Base-by-base conservation (phyloP, 1,140 invertebrate genomes). In the Pseudachorutes palmiensis region DNA sequence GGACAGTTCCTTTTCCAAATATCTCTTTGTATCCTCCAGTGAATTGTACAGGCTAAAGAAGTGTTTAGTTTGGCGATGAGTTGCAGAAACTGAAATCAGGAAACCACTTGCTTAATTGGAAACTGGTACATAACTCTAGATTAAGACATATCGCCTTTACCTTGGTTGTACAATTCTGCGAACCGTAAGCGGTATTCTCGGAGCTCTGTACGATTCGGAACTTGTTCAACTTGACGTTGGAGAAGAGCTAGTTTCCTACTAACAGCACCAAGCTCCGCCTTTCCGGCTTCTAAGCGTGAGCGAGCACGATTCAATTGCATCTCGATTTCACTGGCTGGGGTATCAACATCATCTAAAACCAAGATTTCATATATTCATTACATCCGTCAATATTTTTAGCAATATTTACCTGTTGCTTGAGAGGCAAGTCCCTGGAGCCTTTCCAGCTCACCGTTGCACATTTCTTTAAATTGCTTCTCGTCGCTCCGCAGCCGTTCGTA, bases 1-100 rank as follows among this genome's bases (percentile, higher is more conserved):
- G 26, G 87, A 85, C 48, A 97, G 82, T 81, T 98, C 94, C 77
- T 94, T 97, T 57, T 87, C 87, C 68, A 97, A 83, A 79, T 97
- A 97, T 30, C 89, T 80, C 77, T 92, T 90, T 2, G 90, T 91
- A 80, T 97, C 94, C 77, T 94, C 88, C n/a, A 98, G 80, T 2
- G 91, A 94, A 79, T 98, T 98, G 78, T 96, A 95, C 62, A 97
- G 81, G 31, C 91, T 95, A 76, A 94, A 98, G 81, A 94, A 96
- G 80, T 97, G 92, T 78, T 97, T 97, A 0, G 94, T 97, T 83
- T 98, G 94, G 76, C 90, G 88, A 75, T 98, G 93, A 75, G 93
- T 97, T 30, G 88, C 87, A 67, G 91, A 88, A 77, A 98, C 93
- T 95, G 77, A 16, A 64, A 31, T 14, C 33, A 48, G 31, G 67